phyloP scores from a whole-genome alignment of 2,888 invertebrate species.

The Subacronicta megacephala region DNA sequence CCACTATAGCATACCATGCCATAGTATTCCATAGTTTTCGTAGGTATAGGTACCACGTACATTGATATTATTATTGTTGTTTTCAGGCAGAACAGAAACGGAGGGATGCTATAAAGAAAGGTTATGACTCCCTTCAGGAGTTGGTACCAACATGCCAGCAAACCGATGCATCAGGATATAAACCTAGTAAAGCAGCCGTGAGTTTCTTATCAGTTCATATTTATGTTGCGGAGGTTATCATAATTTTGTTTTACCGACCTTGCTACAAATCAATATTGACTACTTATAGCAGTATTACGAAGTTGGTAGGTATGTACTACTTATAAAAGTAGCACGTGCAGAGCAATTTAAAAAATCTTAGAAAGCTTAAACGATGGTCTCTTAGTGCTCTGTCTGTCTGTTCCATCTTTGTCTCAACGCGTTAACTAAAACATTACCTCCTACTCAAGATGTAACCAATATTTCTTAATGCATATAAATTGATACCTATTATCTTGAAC shows the following conservation, averaged over 20 bases:
- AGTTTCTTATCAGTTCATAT: constrained; percentile 61
- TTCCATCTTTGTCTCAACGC: too few relatives aligned
- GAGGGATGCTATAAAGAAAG: constrained; percentile 98
- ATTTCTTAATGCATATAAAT: too few relatives aligned
- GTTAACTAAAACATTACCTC: too few relatives aligned
- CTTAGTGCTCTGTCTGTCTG: too few relatives aligned
- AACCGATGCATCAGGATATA: constrained; percentile 97
- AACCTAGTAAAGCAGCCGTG: constrained; percentile 97
- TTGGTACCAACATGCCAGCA: constrained; percentile 98
- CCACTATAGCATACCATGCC: too few relatives aligned
- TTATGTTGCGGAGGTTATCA: constrained; percentile 53
- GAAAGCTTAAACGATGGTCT: too few relatives aligned
- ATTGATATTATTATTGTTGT: neutral
- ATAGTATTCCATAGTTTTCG: too few relatives aligned
- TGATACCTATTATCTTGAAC: too few relatives aligned
- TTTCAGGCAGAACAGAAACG: constrained; percentile 98
- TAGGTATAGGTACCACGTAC: too few relatives aligned
- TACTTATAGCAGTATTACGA: constrained; percentile 20
- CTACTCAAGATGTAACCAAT: too few relatives aligned
- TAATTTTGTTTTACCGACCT: constrained; percentile 51
- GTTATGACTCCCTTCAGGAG: constrained; percentile 97
- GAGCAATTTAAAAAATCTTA: too few relatives aligned
- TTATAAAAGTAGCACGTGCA: constrained; percentile 15
- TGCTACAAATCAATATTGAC: constrained; percentile 44
- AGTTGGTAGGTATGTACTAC: constrained; percentile 4